Base-by-base conservation (phyloP, 2,113 vertebrate genomes). In the Pandion haliaetus region DNA sequence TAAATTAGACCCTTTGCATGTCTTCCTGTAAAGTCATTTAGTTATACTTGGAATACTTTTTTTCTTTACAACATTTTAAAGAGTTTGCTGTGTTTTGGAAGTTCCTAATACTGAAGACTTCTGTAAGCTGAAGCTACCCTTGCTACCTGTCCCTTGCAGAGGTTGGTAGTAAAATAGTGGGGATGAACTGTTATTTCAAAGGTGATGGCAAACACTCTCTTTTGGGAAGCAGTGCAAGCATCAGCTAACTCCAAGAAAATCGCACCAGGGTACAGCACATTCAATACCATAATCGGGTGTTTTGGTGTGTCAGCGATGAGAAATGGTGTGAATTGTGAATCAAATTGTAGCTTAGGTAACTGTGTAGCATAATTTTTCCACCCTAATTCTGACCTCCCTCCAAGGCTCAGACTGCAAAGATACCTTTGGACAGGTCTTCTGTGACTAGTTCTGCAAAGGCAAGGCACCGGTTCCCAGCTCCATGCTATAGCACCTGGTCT, bases 11-110 rank as follows among this genome's bases (percentile, higher is more conserved):
- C 72, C 31, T 76, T 87, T 90, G 92, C 78, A 89, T 18, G 66
- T 96, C 81, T 95, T 97, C 59, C 54, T 93, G 69, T 78, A 82
- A 90, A 96, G 93, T 84, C 77, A 70, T 92, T 97, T 95, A 93
- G 82, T 90, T 97, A 77, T 91, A 90, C 73, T 95, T 92, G 63
- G 82, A 82, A 82, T 58, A 26, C 20, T 47, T 55, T 47, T 92
- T 40, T 74, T 70, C 40, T 94, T 88, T 92, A 77, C 40, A 90
- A 40, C 9, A 63, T 85, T 79, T 95, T 94, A 66, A 88, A 94
- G 92, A 96, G 34, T 66, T 92, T 93, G 31, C 47, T 91, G 11
- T 52, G n/a, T 92, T 90, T 90, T 96, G 50, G 7, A 91, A 61
- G 59, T 72, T 97, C 40, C 63, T 95, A 58, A 66, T 67, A n/a